Evolutionary conservation across 2,888 invertebrate genomes (phyloP).

Genomic region (Drosophila neotestacea): DNA sequence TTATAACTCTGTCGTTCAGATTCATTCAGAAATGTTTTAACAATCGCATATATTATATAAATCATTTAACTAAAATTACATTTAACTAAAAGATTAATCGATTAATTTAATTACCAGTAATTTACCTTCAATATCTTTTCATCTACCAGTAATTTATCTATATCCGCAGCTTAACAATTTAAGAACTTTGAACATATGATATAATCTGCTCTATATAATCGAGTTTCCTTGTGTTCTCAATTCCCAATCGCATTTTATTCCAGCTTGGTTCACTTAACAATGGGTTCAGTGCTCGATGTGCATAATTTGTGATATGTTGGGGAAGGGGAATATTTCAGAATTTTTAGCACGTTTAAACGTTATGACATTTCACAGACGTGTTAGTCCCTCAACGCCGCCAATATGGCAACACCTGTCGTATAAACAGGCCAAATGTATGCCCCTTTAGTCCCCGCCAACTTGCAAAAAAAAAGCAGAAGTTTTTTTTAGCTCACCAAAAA

Average conservation of each 20-base stretch:
- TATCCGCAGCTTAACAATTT: neutral
- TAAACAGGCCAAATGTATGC: conserved; percentile 54
- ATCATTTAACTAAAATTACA: too few relatives aligned
- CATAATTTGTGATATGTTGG: conserved; percentile 22
- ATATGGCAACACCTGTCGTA: conserved; percentile 79
- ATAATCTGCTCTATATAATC: neutral
- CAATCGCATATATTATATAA: too few relatives aligned
- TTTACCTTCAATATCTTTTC: too few relatives aligned
- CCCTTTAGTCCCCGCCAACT: neutral
- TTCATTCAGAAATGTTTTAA: too few relatives aligned
- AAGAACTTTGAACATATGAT: neutral
- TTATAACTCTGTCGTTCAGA: too few relatives aligned
- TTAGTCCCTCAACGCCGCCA: conserved; percentile 69
- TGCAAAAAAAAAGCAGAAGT: conserved; percentile 27
- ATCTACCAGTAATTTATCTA: too few relatives aligned
- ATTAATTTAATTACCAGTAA: too few relatives aligned
- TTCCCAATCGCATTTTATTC: conserved; percentile 19
- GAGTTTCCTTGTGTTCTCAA: neutral
- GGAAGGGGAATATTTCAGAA: conserved; percentile 51
- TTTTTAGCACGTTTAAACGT: conserved; percentile 82
- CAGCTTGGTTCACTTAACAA: conserved; percentile 20
- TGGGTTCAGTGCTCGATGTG: conserved; percentile 13
- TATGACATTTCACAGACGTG: conserved; percentile 81
- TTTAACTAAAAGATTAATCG: too few relatives aligned
- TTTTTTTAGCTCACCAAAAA: conserved; percentile 52